Evolutionary conservation across 2,113 vertebrate species (phyloP), one percentile per base, ranked within the genome.

Genomic region (Sula dactylatra): DNA sequence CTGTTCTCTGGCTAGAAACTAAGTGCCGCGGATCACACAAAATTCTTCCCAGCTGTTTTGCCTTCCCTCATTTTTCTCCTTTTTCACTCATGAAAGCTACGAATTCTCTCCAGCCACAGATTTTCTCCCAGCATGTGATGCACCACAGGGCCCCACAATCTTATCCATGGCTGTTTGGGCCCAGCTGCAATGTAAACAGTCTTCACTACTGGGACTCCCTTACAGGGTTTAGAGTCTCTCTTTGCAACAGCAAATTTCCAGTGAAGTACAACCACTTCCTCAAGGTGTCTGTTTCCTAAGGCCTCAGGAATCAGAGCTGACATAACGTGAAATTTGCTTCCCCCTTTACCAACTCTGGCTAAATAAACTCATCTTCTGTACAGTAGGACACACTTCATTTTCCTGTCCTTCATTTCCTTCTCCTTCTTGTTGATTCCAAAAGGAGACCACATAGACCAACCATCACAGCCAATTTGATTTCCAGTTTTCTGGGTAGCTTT

Each of bases 401-500:
- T 71, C 54, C 76, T 66, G 82, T 76, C 82, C 78, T 93, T 90
- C 90, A 59, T 82, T 92, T 47, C 62, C 72, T 59, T 73, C 69
- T 87, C 74, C 52, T 26, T 92, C 84, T 90, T 81, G 85, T 67
- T 88, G 82, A 78, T 83, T 93, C 90, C 80, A 78, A 74, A 90
- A 95, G 85, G 62, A 97, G 47, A 82, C 79, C 65, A 79, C 72
- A 45, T 34, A 89, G 82, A 82, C 70, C 79, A 95, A 81, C 81
- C 86, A 95, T 71, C 86, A 81, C 79, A 74, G 71, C 79, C 84
- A 90, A 52, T 93, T 73, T 96, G 87, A 92, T 83, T 95, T 83
- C 85, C 64, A 90, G 32, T 96, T 96, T 95, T 92, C 89, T 93
- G 87, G 71, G 84, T 34, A 93, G 82, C 82, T 95, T 90, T 81